A percentile compares a stretch with the other conserved stretches of the same genome.
Evolutionary conservation across 2,113 vertebrate genomes (phyloP).

Genomic region (Accipiter cooperii): DNA sequence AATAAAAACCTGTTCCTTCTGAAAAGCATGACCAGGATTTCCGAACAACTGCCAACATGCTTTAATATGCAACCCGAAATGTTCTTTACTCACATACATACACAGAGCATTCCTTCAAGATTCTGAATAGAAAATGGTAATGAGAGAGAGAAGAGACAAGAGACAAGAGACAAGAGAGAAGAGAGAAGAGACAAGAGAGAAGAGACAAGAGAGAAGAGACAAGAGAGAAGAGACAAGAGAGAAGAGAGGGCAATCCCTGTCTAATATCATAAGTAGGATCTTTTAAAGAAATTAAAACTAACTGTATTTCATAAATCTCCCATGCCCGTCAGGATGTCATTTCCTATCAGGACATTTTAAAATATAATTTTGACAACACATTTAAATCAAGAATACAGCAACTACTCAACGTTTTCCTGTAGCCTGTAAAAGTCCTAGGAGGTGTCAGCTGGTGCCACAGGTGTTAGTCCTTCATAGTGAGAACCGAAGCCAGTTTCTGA

Average conservation of each 20-base stretch:
- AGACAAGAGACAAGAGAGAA: no score
- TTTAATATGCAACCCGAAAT: neutral
- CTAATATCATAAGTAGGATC: neutral
- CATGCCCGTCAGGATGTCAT: neutral
- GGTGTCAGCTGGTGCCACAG: neutral
- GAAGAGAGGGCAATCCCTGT: neutral
- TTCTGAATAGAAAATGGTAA: neutral
- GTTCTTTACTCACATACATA: neutral
- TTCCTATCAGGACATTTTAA: neutral
- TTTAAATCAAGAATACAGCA: neutral
- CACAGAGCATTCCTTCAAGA: neutral
- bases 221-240: no score
- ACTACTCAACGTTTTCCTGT: neutral
- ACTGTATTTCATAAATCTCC: neutral
- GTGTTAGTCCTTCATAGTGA: neutral
- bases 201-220: no score
- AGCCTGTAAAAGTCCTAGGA: neutral
- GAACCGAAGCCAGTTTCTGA: neutral
- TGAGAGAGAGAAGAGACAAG: no score
- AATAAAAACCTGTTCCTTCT: neutral
- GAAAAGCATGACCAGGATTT: neutral
- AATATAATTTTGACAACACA: neutral
- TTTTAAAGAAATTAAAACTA: neutral
- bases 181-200: no score
- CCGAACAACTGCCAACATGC: rapidly evolving